These are phyloP conservation scores for Lycophotia porphyrea DNA, from an alignment of 2,888 invertebrate genomes.

Conservation along the genomic window DNA sequence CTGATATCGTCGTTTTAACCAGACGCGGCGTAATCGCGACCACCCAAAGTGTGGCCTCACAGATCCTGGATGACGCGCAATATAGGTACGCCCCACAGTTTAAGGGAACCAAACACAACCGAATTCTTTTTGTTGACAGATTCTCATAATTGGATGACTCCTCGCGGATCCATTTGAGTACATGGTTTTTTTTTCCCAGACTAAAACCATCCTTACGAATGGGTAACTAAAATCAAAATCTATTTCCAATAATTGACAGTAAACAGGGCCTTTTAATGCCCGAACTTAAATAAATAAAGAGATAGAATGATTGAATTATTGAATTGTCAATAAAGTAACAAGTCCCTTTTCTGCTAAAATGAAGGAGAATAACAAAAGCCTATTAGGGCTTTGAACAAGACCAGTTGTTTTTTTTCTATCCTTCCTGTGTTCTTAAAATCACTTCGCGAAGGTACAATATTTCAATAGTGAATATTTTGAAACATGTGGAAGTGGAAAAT, in stretches of 20 bases:
- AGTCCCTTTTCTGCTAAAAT: background rate
- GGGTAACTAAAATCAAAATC: no score
- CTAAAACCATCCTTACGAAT: no score
- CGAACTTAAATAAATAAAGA: background rate
- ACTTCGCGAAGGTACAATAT: background rate
- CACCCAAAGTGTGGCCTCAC: no score
- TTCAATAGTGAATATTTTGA: background rate
- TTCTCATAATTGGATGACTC: no score
- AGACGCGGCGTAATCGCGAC: no score
- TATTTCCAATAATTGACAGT: background rate
- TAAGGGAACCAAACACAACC: no score
- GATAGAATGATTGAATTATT: background rate
- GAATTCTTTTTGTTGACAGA: no score
- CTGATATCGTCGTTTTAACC: no score
- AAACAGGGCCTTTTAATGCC: background rate
- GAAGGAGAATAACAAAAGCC: constrained; percentile 15
- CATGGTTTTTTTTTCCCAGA: no score
- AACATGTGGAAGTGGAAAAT: background rate
- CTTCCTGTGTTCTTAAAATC: constrained; percentile 1
- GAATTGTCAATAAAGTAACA: background rate
- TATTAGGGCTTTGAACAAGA: background rate
- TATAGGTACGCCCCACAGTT: no score
- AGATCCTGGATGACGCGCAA: no score
- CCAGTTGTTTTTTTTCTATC: background rate
- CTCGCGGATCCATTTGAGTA: no score